Percentiles rank a stretch among this genome's conserved stretches.
Conservation (phyloP, 2,113 vertebrate genomes). For the Passer domesticus region DNA sequence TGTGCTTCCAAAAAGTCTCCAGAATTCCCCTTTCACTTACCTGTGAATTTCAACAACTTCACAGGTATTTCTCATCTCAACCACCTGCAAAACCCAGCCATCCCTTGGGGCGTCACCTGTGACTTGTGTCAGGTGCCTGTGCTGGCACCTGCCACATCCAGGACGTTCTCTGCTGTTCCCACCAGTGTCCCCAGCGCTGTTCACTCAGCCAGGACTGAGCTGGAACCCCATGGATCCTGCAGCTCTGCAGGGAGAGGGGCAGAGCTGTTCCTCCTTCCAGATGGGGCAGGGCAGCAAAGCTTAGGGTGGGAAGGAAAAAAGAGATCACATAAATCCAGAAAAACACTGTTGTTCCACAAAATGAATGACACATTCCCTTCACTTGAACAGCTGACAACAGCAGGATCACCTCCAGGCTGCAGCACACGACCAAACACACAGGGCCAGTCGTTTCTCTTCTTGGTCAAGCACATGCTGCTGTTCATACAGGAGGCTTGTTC, state of each 20-base stretch:
- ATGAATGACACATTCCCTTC: neutral
- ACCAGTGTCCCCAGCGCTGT: neutral
- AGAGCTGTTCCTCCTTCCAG: neutral
- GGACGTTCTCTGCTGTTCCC: rapidly evolving
- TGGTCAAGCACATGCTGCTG: neutral
- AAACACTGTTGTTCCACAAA: neutral
- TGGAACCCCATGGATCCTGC: neutral
- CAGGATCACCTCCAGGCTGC: neutral
- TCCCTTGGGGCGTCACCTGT: neutral
- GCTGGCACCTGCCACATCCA: rapidly evolving
- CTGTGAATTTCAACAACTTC: neutral
- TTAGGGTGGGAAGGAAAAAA: neutral
- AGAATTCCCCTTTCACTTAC: neutral
- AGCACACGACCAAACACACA: neutral
- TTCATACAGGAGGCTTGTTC: neutral
- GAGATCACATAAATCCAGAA: neutral
- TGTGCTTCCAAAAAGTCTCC: neutral
- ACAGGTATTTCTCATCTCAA: neutral
- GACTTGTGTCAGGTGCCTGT: neutral
- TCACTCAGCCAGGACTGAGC: neutral
- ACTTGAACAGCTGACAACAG: neutral
- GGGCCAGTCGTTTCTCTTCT: neutral
- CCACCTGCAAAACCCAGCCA: neutral
- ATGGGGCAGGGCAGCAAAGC: neutral
- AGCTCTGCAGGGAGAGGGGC: neutral